Conservation (phyloP, 2,888 invertebrate species). For the Pseudococcus longispinus region DNA sequence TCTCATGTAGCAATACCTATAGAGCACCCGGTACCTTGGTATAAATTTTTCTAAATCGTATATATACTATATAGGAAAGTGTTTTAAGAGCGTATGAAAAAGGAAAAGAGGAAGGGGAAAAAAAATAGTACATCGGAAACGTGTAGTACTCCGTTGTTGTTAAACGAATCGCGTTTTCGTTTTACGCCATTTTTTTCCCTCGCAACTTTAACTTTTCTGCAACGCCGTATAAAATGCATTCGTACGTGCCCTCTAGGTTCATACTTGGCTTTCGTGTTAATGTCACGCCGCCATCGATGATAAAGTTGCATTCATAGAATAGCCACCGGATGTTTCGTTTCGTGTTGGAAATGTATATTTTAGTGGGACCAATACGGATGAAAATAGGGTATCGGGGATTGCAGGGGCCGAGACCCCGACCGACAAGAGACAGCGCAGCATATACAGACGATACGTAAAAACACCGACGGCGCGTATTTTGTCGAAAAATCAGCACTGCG, state of each 20-base stretch:
- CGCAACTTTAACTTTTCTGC: neutral
- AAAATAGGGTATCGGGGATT: neutral
- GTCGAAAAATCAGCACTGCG: slow-evolving; percentile 3
- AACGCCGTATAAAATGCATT: slow-evolving; percentile 10
- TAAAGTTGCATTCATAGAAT: slow-evolving; percentile 3
- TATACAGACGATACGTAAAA: neutral
- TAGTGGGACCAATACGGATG: neutral
- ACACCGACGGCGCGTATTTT: neutral
- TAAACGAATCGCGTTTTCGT: slow-evolving; percentile 12
- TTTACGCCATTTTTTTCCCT: neutral
- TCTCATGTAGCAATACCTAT: neutral
- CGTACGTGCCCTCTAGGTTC: neutral
- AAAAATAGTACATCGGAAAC: slow-evolving; percentile 2
- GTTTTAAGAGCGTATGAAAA: slow-evolving; percentile 6
- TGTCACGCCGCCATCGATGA: neutral
- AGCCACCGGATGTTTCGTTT: slow-evolving; percentile 12
- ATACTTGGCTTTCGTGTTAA: slow-evolving; percentile 7
- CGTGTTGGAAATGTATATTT: slow-evolving; percentile 15
- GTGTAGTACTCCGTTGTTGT: neutral
- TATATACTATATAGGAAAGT: neutral
- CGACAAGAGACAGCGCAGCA: neutral
- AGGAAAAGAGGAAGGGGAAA: neutral
- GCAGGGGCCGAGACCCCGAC: neutral
- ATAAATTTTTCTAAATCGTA: slow-evolving; percentile 9
- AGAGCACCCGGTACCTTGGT: neutral